A percentile compares a stretch with the other conserved stretches of the same genome.
phyloP scores from a whole-genome alignment of 2,888 invertebrate species.

The Yponomeuta sedellus region DNA sequence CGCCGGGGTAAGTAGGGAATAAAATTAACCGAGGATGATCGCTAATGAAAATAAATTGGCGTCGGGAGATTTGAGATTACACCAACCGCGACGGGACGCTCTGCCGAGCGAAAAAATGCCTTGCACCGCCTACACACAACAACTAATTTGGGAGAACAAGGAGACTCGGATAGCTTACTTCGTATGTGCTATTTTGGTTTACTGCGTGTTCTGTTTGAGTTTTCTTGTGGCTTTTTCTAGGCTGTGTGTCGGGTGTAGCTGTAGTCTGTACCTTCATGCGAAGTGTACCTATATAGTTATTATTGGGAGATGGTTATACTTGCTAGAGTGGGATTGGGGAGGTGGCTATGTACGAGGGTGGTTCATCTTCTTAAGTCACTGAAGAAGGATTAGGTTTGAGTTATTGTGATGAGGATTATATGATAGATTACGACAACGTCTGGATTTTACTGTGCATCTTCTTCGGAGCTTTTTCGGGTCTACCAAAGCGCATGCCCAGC shows the following conservation, averaged over 20 bases:
- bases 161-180: background rate
- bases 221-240: background rate
- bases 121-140: constrained; percentile 23
- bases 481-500: too few relatives aligned
- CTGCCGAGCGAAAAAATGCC: constrained; percentile 36
- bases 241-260: background rate
- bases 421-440: background rate
- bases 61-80: constrained; percentile 76
- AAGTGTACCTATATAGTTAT: constrained; percentile 31
- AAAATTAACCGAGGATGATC: constrained; percentile 81
- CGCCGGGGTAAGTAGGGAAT: constrained; percentile 75
- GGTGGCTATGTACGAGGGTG: constrained; percentile 43
- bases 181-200: background rate
- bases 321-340: constrained; percentile 37
- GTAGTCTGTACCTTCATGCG: background rate
- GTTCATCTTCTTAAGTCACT: constrained; percentile 63
- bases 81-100: constrained; percentile 50
- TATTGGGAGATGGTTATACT: constrained; percentile 33
- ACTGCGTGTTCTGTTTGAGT: background rate
- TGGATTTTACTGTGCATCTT: too few relatives aligned
- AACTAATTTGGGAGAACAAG: constrained; percentile 10
- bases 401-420: constrained; percentile 43
- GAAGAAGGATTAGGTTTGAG: constrained; percentile 60
- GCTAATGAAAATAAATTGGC: constrained; percentile 80
- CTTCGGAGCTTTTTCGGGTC: too few relatives aligned